A percentile compares a stretch with the other conserved stretches of the same genome.
Evolutionary conservation across 2,888 invertebrate species (phyloP).

Genomic region (Phaonia tiefii): DNA sequence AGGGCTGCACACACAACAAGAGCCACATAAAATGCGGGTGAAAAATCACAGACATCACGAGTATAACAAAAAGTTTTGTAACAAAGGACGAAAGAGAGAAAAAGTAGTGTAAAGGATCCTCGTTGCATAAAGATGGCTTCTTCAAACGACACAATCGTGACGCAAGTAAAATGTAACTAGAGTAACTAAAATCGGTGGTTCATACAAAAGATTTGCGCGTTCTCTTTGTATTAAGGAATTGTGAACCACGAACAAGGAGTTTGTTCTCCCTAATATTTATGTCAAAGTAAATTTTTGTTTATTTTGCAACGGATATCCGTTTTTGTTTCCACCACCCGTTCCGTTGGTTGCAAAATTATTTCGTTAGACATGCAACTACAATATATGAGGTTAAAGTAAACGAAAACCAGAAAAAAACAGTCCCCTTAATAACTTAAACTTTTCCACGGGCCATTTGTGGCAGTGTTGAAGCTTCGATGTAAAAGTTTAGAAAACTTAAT

Average conservation of each 20-base stretch:
- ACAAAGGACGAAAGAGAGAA: neutral
- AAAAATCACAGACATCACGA: no score
- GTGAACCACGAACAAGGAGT: no score
- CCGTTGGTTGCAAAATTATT: neutral
- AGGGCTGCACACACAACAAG: constrained; percentile 10
- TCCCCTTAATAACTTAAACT: no score
- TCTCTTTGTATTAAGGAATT: no score
- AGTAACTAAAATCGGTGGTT: neutral
- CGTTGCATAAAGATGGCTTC: neutral
- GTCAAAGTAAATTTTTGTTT: neutral
- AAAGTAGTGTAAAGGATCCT: neutral
- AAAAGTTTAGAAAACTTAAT: no score
- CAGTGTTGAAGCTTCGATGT: no score
- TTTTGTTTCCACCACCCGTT: neutral
- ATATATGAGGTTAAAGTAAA: no score
- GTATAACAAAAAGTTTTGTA: no score
- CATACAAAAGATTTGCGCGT: no score
- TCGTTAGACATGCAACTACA: neutral
- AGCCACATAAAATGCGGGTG: neutral
- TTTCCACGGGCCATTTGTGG: no score
- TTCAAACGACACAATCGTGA: constrained; percentile 2
- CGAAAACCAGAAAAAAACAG: neutral
- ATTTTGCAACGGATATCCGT: constrained; percentile 29
- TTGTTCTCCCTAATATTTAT: constrained; percentile 18
- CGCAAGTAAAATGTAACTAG: neutral